A percentile compares a stretch with the other conserved stretches of the same genome.
Evolutionary conservation across 1,140 invertebrate genomes (phyloP).

Genomic region (Orchestia grillus): DNA sequence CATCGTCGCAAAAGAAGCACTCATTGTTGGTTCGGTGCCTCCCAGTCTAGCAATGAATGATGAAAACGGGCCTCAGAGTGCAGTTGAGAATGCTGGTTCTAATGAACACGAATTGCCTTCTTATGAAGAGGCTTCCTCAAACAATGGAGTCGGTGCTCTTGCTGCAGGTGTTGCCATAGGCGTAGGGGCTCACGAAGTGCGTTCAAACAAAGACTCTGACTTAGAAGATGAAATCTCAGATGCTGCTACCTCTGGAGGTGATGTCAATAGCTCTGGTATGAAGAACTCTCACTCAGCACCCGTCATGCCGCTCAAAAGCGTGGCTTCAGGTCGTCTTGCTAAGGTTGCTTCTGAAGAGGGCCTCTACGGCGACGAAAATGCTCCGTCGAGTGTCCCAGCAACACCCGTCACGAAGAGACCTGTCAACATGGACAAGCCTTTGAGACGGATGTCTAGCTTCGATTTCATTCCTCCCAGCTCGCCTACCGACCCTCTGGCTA

Average conservation of each 20-base stretch:
- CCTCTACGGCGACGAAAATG: neutral
- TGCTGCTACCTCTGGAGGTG: neutral
- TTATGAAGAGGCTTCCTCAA: no score
- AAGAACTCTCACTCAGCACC: slow-evolving; percentile 9
- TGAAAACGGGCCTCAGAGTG: neutral
- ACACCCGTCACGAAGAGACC: slow-evolving; percentile 58
- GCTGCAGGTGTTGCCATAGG: neutral
- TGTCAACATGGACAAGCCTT: slow-evolving; percentile 59
- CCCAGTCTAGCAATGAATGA: neutral
- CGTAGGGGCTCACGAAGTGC: neutral
- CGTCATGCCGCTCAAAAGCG: slow-evolving; percentile 23
- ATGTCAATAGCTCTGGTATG: neutral
- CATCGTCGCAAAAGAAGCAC: neutral
- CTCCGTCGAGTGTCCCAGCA: slow-evolving; percentile 57
- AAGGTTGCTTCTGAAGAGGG: neutral
- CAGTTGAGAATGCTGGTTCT: no score
- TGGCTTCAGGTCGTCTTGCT: neutral
- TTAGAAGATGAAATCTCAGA: neutral
- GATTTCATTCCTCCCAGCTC: slow-evolving; percentile 66
- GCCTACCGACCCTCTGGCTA: slow-evolving; percentile 62
- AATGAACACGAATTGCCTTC: no score
- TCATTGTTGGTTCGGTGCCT: neutral
- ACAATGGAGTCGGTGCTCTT: neutral
- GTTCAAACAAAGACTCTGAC: neutral
- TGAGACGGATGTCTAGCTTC: slow-evolving; percentile 64